Evolutionary conservation across 2,888 invertebrate species (phyloP).

Genomic region (Nemurella pictetii): DNA sequence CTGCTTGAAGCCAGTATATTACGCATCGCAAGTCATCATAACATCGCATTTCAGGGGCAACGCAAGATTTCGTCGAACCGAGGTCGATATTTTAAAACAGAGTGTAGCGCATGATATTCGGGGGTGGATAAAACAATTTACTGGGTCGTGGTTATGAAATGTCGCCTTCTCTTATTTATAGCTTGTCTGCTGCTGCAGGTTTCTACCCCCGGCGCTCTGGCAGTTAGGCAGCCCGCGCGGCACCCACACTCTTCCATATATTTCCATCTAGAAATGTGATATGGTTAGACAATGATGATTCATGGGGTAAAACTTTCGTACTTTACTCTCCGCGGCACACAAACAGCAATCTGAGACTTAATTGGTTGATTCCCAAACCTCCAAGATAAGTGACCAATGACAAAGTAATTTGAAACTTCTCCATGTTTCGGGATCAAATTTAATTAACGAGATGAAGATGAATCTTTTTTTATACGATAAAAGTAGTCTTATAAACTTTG

Average conservation of each 20-base stretch:
- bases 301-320: conserved; percentile 13
- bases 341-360: conserved; percentile 24
- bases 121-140: conserved; percentile 34
- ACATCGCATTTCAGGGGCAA: not conserved
- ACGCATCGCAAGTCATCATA: not conserved
- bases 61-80: not conserved
- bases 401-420: conserved; percentile 3
- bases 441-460: conserved; percentile 8
- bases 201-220: not conserved
- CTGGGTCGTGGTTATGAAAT: conserved; percentile 31
- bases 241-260: conserved; percentile 1
- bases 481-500: not conserved
- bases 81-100: conserved; percentile 11
- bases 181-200: conserved; percentile 20
- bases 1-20: not conserved
- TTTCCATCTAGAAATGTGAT: conserved; percentile 29
- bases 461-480: not conserved
- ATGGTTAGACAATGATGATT: conserved; percentile 29
- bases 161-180: conserved; percentile 32
- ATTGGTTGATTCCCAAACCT: conserved; percentile 8
- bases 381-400: conserved; percentile 22
- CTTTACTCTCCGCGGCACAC: not conserved
- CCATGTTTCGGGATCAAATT: not conserved
- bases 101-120: not conserved
- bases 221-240: conserved; percentile 7